These are phyloP conservation scores for Papilio gigon DNA, from an alignment of 2,888 invertebrate species.

Conservation along the genomic window DNA sequence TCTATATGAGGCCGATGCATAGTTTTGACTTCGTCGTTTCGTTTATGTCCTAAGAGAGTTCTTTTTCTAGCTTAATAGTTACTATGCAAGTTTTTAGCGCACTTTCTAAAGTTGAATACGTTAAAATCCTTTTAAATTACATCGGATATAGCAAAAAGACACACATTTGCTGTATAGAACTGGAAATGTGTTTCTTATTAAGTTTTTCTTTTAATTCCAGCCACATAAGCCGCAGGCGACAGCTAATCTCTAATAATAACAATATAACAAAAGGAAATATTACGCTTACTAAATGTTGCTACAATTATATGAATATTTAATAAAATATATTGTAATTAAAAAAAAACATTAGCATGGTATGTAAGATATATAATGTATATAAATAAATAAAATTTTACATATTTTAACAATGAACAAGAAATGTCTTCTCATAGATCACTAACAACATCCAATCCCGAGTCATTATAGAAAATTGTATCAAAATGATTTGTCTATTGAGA, in stretches of 20 bases:
- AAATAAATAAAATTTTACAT: neutral
- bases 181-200: too few species aligned
- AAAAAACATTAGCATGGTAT: too few species aligned
- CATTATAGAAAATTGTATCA: slow-evolving; percentile 31
- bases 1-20: slow-evolving; percentile 19
- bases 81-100: neutral
- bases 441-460: slow-evolving; percentile 27
- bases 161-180: too few species aligned
- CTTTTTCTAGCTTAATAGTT: neutral
- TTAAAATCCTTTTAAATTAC: neutral
- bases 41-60: neutral
- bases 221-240: too few species aligned
- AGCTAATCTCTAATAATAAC: too few species aligned
- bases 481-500: slow-evolving; percentile 35
- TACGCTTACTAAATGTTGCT: too few species aligned
- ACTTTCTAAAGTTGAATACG: neutral
- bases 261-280: too few species aligned
- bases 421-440: slow-evolving; percentile 27
- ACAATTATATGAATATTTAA: too few species aligned
- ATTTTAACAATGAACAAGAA: neutral
- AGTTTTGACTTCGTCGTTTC: slow-evolving; percentile 7
- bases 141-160: too few species aligned
- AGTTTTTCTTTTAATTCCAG: too few species aligned
- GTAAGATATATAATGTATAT: too few species aligned
- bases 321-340: too few species aligned